Base-by-base conservation (phyloP, 2,113 vertebrate species). In the Globicephala melas region DNA sequence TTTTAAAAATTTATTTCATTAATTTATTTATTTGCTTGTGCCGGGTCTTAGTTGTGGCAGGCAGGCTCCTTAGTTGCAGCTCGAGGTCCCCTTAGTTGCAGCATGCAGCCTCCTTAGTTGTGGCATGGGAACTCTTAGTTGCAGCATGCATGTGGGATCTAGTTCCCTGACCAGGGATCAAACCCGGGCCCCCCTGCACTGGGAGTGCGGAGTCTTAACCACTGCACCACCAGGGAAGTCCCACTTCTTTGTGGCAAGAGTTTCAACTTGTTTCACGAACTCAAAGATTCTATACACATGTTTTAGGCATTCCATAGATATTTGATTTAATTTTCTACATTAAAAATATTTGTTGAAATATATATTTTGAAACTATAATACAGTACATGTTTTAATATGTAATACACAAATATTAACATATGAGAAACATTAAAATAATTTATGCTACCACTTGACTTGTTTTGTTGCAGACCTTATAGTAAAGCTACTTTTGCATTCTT, bases 241-340 rank as follows among this genome's bases (percentile, higher is more conserved):
- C 50, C 44, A 86, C 53, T 73, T 74, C 9, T 81, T 82, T 41
- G 85, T 65, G 41, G 6, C 74, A 68, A 89, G n/a, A n/a, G 2
- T 94, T 94, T 95, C 25, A 81, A 91, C 10, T 93, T 55, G 18
- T 68, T 65, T 85, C 53, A 82, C 86, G 67, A 95, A 44, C 33
- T 73, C 91, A 79, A 44, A 95, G 62, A 86, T 85, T 63, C 17
- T 41, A n/a, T 18, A 50, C 23, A 86, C 53, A 5, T 38, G 4
- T 26, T 95, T 89, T n/a, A 91, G n/a, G 21, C 50, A 11, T 88
- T 95, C 63, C 36, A 33, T 15, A 63, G 62, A 80, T 80, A 84
- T 31, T 76, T 80, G 26, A 89, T 91, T 95, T 93, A 93, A 90
- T 87, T 91, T 90, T 80, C 38, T 91, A 82, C 18, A 60, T 82